Evolutionary conservation across 2,888 invertebrate species (phyloP).

Genomic region (Slavum lentiscoides): DNA sequence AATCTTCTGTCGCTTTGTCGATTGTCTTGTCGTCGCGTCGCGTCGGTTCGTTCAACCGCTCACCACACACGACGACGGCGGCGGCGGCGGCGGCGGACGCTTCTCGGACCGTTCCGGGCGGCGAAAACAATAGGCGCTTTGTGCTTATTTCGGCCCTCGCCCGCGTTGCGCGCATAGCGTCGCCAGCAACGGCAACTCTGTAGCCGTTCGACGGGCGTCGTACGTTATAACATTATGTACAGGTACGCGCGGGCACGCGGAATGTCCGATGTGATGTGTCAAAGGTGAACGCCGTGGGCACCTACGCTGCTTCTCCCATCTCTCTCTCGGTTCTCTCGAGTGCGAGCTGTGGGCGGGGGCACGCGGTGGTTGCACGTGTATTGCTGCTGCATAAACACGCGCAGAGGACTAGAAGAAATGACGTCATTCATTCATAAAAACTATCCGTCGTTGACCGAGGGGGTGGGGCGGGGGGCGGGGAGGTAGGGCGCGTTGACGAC

Average conservation of each 20-base stretch:
- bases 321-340: too few relatives aligned
- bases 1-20: too few relatives aligned
- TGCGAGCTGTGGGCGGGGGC: not conserved
- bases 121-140: slow-evolving; percentile 36
- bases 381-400: too few relatives aligned
- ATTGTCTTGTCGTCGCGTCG: not conserved
- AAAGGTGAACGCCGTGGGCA: slow-evolving; percentile 22
- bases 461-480: too few relatives aligned
- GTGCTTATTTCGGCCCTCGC: slow-evolving; percentile 21
- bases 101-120: slow-evolving; percentile 3
- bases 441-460: not conserved
- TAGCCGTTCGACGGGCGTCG: too few relatives aligned
- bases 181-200: not conserved
- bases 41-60: not conserved
- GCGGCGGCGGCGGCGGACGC: not conserved
- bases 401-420: not conserved
- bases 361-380: too few relatives aligned
- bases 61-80: too few relatives aligned
- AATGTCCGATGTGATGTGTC: slow-evolving; percentile 44
- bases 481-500: too few relatives aligned
- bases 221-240: too few relatives aligned
- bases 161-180: not conserved
- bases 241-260: slow-evolving; percentile 28
- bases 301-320: too few relatives aligned
- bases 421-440: slow-evolving; percentile 52